phyloP scores from a whole-genome alignment of 2,888 invertebrate species.

The Xestia rhomboidea region DNA sequence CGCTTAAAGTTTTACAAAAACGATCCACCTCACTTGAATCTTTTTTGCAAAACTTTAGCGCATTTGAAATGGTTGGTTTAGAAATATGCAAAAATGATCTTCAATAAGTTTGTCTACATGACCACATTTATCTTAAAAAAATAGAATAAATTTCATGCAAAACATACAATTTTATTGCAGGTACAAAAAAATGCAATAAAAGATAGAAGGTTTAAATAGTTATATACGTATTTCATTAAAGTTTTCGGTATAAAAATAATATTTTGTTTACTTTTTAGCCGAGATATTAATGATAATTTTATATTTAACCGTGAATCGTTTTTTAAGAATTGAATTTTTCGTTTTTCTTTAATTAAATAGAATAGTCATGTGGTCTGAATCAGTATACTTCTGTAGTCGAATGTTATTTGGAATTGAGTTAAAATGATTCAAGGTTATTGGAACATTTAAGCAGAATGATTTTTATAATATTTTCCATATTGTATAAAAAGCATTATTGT shows the following conservation, averaged over 20 bases:
- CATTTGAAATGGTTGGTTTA: constrained; percentile 30
- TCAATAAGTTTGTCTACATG: constrained; percentile 32
- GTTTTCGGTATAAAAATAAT: not conserved
- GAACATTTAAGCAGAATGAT: no score
- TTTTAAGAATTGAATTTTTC: constrained; percentile 21
- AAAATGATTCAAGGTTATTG: no score
- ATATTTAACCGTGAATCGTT: constrained; percentile 12
- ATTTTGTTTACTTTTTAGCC: constrained; percentile 1
- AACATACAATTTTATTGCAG: constrained; percentile 28
- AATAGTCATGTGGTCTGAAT: no score
- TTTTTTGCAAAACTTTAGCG: constrained; percentile 38
- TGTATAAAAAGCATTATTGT: no score
- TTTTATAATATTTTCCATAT: no score
- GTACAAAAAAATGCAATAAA: constrained; percentile 30
- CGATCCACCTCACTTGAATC: constrained; percentile 33
- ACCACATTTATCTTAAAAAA: constrained; percentile 31
- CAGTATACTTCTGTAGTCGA: no score
- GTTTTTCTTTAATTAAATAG: constrained; percentile 18
- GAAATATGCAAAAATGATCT: constrained; percentile 41
- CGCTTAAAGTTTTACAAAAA: constrained; percentile 41
- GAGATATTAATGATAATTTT: constrained; percentile 17
- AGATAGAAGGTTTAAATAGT: constrained; percentile 5
- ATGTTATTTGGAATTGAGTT: no score
- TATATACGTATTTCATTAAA: not conserved
- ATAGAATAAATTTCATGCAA: constrained; percentile 20